phyloP scores from a whole-genome alignment of 2,113 vertebrate species.

The Dasyornis broadbenti region DNA sequence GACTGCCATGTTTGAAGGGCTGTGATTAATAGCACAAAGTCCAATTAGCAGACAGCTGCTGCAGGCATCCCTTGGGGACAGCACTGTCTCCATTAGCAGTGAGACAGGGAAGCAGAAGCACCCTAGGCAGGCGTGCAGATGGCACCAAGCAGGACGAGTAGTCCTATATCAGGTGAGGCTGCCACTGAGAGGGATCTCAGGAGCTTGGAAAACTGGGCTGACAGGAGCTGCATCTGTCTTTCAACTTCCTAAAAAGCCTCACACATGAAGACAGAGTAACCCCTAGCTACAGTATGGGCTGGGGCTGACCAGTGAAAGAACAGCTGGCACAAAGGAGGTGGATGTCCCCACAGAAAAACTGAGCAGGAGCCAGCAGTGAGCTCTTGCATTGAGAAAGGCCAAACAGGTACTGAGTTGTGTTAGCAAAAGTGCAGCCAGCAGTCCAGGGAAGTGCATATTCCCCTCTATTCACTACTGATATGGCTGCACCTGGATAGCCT shows the following conservation, averaged over 20 bases:
- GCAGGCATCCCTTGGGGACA: not conserved
- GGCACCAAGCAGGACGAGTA: not conserved
- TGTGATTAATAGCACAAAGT: not conserved
- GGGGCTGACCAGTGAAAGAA: not conserved
- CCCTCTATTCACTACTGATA: fast-evolving
- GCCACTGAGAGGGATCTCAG: not conserved
- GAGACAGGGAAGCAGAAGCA: not conserved
- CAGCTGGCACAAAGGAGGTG: not conserved
- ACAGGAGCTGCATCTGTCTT: not conserved
- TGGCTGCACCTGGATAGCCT: not conserved
- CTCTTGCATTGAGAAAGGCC: not conserved
- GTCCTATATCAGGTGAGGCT: not conserved
- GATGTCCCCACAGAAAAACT: not conserved
- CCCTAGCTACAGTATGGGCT: not conserved
- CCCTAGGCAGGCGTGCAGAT: not conserved
- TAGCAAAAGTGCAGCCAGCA: not conserved
- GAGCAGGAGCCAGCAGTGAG: not conserved
- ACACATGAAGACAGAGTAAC: not conserved
- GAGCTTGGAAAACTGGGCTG: not conserved
- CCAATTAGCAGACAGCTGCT: not conserved
- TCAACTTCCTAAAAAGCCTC: not conserved
- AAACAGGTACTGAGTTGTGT: not conserved
- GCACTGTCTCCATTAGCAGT: not conserved
- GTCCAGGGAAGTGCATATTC: not conserved
- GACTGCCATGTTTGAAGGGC: not conserved